phyloP scores from a whole-genome alignment of 2,888 invertebrate genomes.

The Caenorhabditis auriculariae region DNA sequence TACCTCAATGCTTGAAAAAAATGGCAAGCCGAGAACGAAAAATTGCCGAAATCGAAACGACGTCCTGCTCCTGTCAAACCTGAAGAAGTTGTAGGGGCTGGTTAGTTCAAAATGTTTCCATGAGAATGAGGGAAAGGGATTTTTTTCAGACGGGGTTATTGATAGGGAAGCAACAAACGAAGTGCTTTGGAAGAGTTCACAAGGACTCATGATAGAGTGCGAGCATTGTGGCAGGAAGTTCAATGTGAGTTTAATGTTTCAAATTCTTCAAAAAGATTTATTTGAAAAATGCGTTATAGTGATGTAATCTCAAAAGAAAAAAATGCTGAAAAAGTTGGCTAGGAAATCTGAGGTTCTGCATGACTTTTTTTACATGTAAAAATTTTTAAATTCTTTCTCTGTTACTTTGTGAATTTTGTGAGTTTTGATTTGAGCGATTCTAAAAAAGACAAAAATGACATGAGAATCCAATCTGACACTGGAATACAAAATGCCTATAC shows the following conservation, averaged over 20 bases:
- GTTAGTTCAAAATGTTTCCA: conserved; percentile 5
- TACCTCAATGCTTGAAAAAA: conserved; percentile 73
- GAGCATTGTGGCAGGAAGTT: conserved; percentile 74
- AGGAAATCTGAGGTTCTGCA: too few relatives aligned
- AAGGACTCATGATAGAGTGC: conserved; percentile 71
- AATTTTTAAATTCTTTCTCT: too few relatives aligned
- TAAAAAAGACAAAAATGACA: too few relatives aligned
- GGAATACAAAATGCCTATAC: too few relatives aligned
- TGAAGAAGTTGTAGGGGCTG: conserved; percentile 62
- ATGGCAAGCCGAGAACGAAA: conserved; percentile 71
- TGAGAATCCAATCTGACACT: too few relatives aligned
- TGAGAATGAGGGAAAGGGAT: not conserved
- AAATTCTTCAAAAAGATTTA: too few relatives aligned
- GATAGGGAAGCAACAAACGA: conserved; percentile 65
- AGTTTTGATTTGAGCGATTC: too few relatives aligned
- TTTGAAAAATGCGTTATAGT: too few relatives aligned
- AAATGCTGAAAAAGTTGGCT: too few relatives aligned
- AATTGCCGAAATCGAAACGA: conserved; percentile 69
- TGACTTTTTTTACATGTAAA: too few relatives aligned
- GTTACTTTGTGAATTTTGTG: too few relatives aligned
- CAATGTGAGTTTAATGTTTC: conserved; percentile 63
- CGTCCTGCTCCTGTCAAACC: conserved; percentile 71
- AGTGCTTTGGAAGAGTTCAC: conserved; percentile 68
- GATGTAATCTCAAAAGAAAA: too few relatives aligned
- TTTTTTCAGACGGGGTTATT: conserved; percentile 48